phyloP scores from a whole-genome alignment of 1,140 invertebrate genomes.

The Tribolium madens region DNA sequence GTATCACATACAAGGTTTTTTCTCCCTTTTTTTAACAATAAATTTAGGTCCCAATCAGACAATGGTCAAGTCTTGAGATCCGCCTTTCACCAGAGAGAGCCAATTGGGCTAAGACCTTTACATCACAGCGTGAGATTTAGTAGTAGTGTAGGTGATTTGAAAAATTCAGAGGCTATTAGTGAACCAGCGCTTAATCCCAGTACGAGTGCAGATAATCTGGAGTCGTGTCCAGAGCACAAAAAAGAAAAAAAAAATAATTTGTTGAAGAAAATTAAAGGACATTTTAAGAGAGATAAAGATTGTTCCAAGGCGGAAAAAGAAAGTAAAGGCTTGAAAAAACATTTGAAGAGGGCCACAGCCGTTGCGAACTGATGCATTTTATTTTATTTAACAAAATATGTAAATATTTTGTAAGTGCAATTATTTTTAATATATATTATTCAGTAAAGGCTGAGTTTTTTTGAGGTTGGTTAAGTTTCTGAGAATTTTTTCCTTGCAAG shows the following conservation, averaged over 20 bases:
- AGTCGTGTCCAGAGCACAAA: conserved; percentile 32
- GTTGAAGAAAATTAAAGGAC: conserved; percentile 46
- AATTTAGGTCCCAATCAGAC: neutral
- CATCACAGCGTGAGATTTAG: conserved; percentile 50
- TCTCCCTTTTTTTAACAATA: neutral
- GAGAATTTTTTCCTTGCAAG: too few relatives aligned
- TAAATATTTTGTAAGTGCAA: conserved; percentile 29
- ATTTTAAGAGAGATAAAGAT: neutral
- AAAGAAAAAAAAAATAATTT: conserved; percentile 38
- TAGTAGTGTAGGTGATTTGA: conserved; percentile 48
- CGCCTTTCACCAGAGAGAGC: neutral
- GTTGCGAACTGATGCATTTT: conserved; percentile 23
- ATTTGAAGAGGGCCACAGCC: conserved; percentile 20
- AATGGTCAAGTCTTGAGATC: conserved; percentile 6
- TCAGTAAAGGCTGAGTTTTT: too few relatives aligned
- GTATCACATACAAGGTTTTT: neutral
- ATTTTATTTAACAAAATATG: too few relatives aligned
- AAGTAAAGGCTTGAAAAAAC: conserved; percentile 20
- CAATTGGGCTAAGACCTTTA: neutral
- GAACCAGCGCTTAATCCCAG: conserved; percentile 49
- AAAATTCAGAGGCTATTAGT: conserved; percentile 34
- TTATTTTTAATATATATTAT: conserved; percentile 11
- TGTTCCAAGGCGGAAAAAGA: neutral
- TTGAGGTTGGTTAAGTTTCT: too few relatives aligned
- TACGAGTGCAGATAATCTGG: conserved; percentile 51